A percentile compares a stretch with the other conserved stretches of the same genome.
Conservation (phyloP, 2,113 vertebrate genomes). For the Mirza zaza region DNA sequence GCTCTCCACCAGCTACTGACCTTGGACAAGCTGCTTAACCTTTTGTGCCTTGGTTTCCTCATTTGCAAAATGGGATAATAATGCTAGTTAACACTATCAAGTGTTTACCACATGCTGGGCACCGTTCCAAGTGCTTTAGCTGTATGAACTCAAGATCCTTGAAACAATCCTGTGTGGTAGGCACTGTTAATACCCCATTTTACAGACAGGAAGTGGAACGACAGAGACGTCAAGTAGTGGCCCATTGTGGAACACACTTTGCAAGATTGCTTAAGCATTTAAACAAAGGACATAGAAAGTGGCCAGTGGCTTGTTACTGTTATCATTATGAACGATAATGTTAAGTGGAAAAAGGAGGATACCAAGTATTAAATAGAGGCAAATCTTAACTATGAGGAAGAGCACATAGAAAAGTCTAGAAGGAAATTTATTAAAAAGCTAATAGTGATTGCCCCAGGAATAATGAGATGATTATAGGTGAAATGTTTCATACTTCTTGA, state of each 20-base stretch:
- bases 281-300: not conserved
- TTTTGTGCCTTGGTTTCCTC: not conserved
- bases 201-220: not conserved
- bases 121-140: not conserved
- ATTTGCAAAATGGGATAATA: not conserved
- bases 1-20: not conserved
- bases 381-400: constrained; percentile 6
- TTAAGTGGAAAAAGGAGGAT: not conserved
- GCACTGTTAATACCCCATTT: not conserved
- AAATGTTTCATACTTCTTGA: not conserved
- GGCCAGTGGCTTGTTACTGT: not conserved
- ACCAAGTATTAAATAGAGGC: not conserved
- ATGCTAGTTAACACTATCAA: not conserved
- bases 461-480: not conserved
- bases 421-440: not conserved
- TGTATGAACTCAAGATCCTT: not conserved
- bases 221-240: not conserved
- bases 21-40: not conserved
- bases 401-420: not conserved
- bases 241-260: not conserved
- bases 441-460: not conserved
- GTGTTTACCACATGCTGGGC: not conserved
- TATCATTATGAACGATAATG: not conserved
- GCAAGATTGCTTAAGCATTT: not conserved
- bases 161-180: not conserved